Base-by-base conservation (phyloP, 2,888 invertebrate genomes). In the Phalangium opilio region DNA sequence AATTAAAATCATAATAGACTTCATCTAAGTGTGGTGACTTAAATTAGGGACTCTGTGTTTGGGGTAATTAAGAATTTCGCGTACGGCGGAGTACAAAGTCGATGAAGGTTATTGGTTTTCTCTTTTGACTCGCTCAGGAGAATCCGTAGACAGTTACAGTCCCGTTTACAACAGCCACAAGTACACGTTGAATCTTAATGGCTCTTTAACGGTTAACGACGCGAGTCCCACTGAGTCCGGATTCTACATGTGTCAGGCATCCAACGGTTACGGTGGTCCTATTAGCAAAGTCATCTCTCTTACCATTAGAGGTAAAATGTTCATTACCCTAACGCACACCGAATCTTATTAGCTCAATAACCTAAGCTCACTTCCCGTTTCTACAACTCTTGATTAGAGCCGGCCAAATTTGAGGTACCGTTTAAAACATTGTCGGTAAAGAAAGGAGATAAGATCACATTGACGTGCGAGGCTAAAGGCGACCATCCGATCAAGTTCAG, bases 191-290 rank as follows among this genome's bases (percentile, higher is more conserved):
- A 40, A 43, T 20, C 36, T 49, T 12, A 64, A 66, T 50, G 66
- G 66, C 1, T 63, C 62, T 1, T 54, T 66, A 21, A 47, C 57
- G 15, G 62, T 66, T 38, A 48, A 48, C 12, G 44, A 57, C 3
- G 61, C 62, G 10, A 45, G 46, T 38, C 60, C 60, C 36, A 47
- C 46, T 4, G 64, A 65, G 46, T 58, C 60, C 45, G 64, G 65
- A 1, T 59, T 60, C 49, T 66, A 63, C 49, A 54, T 66, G 42
- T 66, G 66, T 53, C 61, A 63, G 33, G 59, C 64, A n/a, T 59
- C 60, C 44, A 66, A 66, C 49, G 57, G 60, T 4, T 60, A 64
- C 8, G 63, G 64, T 11, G 58, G 60, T 27, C 63, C 59, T 4
- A 59, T 65, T 43, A 65, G 65, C 53, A 64, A 64, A 54, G 60